Evolutionary conservation across 2,797 vertebrate genomes (phyloP).

Genomic region (Propithecus perrieri): DNA sequence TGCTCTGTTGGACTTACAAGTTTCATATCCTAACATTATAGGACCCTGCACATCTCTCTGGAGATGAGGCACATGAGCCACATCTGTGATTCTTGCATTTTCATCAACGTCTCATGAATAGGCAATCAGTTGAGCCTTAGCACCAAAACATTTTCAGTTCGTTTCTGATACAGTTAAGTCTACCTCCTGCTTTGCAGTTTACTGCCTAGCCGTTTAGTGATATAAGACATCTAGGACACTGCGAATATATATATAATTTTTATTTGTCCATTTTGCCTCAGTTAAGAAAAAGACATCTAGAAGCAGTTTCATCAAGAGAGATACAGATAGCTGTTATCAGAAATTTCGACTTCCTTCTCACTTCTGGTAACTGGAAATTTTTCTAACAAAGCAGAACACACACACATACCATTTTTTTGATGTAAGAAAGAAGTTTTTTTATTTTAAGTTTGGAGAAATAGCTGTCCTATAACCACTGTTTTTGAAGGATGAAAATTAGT

Average conservation of each 20-base stretch:
- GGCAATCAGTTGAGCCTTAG: neutral
- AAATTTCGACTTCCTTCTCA: neutral
- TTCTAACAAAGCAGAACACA: neutral
- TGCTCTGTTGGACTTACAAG: neutral
- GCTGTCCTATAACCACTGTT: neutral
- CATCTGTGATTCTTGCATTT: conserved; percentile 30
- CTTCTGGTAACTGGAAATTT: conserved; percentile 9
- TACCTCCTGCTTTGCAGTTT: neutral
- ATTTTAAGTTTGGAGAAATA: neutral
- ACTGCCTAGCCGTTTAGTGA: neutral
- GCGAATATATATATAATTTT: neutral
- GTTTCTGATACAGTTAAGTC: neutral
- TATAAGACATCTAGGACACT: neutral
- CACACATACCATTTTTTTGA: too few species aligned
- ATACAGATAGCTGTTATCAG: neutral
- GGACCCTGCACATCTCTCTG: neutral
- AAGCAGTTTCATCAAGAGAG: neutral
- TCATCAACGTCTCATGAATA: neutral
- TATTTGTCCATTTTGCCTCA: neutral
- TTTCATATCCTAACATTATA: neutral
- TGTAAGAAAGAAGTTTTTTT: neutral
- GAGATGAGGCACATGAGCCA: neutral
- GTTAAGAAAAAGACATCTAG: neutral
- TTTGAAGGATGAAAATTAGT: neutral
- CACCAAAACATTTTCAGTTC: neutral